Evolutionary conservation across 2,113 vertebrate species (phyloP).

Genomic region (Gadus chalcogrammus): DNA sequence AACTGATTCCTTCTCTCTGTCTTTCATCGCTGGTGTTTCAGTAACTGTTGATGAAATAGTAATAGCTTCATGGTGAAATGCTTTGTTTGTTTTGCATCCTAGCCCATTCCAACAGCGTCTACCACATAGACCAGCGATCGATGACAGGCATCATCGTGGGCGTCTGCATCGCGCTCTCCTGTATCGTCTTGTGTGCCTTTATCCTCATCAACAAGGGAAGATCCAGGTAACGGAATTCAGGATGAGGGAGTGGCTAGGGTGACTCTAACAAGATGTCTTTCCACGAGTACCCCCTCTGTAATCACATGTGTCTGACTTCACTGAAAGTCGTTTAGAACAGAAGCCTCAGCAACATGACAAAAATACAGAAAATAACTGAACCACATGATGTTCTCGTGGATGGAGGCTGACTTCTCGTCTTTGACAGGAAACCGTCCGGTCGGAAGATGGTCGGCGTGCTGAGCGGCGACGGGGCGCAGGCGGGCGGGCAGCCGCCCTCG

Average conservation of each 20-base stretch:
- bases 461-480: constrained; percentile 59
- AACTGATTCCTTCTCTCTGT: no score
- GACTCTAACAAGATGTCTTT: no score
- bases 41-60: no score
- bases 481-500: constrained; percentile 53
- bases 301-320: not conserved
- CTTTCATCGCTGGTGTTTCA: no score
- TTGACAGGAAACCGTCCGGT: constrained; percentile 79
- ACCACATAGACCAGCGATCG: constrained; percentile 88
- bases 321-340: no score
- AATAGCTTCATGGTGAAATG: not conserved
- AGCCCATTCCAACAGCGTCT: constrained; percentile 82
- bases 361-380: no score
- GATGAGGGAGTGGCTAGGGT: not conserved
- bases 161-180: constrained; percentile 91
- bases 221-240: constrained; percentile 76
- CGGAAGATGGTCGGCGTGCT: constrained; percentile 76
- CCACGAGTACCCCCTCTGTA: not conserved
- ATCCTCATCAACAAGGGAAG: constrained; percentile 88
- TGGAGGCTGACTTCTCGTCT: not conserved
- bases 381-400: no score
- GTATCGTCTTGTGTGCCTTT: constrained; percentile 88
- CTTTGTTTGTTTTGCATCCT: constrained; percentile 31
- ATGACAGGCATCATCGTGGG: constrained; percentile 92
- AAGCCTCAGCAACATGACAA: no score